These are phyloP conservation scores for Columba janthina DNA, from an alignment of 2,113 vertebrate species.

Conservation along the genomic window DNA sequence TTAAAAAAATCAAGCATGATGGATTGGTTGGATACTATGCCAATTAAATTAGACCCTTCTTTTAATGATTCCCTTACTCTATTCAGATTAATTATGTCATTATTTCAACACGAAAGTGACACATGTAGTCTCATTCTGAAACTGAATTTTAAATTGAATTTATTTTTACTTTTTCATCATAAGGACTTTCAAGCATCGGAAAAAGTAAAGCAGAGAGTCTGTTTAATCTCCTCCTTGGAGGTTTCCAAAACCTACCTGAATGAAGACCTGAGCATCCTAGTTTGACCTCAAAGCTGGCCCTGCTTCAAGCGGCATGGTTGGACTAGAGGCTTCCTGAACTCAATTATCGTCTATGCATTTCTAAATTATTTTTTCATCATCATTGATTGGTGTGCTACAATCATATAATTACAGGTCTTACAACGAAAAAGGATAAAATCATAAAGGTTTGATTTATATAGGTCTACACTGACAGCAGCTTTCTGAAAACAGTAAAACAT, in stretches of 20 bases:
- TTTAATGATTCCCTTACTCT: neutral
- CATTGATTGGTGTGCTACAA: neutral
- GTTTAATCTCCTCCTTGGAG: neutral
- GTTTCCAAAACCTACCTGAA: neutral
- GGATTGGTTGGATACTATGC: neutral
- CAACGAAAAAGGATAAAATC: neutral
- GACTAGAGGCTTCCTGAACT: neutral
- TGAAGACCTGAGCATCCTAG: neutral
- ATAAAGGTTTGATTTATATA: neutral
- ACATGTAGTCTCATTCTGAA: neutral
- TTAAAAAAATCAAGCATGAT: neutral
- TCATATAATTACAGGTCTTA: neutral
- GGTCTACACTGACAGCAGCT: neutral
- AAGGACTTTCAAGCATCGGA: neutral
- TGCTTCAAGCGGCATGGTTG: neutral
- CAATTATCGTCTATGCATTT: neutral
- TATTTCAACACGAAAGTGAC: neutral
- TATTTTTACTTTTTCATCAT: neutral
- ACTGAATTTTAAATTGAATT: neutral
- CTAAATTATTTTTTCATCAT: neutral
- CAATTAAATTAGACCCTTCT: neutral
- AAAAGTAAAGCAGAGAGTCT: neutral
- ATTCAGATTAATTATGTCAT: neutral
- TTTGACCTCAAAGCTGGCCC: neutral
- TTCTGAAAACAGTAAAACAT: neutral